phyloP scores from a whole-genome alignment of 2,888 invertebrate genomes.

The Rhyacophila evoluta region DNA sequence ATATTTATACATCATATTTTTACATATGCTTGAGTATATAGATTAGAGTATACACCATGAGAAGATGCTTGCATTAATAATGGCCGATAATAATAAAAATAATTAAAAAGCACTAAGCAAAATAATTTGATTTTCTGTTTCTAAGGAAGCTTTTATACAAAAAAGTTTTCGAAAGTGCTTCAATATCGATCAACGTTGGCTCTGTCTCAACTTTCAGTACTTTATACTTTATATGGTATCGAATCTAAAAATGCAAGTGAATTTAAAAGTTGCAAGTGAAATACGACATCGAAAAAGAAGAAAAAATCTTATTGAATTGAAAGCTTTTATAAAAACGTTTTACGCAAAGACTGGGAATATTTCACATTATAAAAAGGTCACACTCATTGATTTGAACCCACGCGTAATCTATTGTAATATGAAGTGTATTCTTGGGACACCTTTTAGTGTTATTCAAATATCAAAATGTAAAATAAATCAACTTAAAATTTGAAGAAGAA shows the following conservation, averaged over 20 bases:
- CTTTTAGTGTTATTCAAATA: too few relatives aligned
- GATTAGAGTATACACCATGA: too few relatives aligned
- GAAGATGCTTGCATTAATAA: too few relatives aligned
- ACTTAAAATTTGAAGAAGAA: too few relatives aligned
- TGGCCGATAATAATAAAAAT: too few relatives aligned
- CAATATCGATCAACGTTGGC: neutral
- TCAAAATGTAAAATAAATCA: too few relatives aligned
- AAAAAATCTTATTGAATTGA: neutral
- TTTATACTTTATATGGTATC: neutral
- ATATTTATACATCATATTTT: too few relatives aligned
- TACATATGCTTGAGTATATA: too few relatives aligned
- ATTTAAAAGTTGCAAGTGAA: slow-evolving; percentile 11
- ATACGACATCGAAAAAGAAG: neutral
- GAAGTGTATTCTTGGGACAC: neutral
- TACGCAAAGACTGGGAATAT: neutral
- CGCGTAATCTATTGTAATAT: neutral
- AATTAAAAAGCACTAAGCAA: neutral
- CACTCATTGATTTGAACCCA: neutral
- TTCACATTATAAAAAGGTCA: neutral
- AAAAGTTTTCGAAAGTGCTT: neutral
- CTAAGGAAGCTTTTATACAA: neutral
- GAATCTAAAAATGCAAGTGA: neutral
- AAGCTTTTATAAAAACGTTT: slow-evolving; percentile 13
- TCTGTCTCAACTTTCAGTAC: neutral
- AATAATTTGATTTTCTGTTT: neutral